phyloP scores from a whole-genome alignment of 1,140 invertebrate genomes.

The Scaptomyza montana region DNA sequence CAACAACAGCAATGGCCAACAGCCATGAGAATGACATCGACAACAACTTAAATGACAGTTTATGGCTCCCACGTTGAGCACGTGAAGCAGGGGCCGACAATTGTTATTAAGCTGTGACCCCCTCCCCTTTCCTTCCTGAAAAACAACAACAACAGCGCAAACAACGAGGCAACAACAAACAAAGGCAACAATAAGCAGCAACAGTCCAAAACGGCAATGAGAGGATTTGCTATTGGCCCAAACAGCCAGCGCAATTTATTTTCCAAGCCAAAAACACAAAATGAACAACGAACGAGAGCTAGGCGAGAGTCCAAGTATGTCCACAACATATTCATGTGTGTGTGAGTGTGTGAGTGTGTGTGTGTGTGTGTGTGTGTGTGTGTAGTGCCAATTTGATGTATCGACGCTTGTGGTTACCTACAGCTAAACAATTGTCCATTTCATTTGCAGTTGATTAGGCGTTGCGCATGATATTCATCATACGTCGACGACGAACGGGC shows the following conservation, averaged over 20 bases:
- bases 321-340: conserved; percentile 32
- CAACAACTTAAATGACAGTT: conserved; percentile 82
- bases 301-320: conserved; percentile 28
- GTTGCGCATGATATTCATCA: conserved; percentile 70
- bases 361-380: conserved; percentile 42
- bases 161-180: conserved; percentile 23
- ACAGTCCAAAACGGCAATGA: conserved; percentile 70
- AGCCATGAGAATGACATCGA: conserved; percentile 71
- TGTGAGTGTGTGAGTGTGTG: conserved; percentile 47
- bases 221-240: conserved; percentile 77
- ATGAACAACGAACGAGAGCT: conserved; percentile 45
- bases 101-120: conserved; percentile 68
- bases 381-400: conserved; percentile 76
- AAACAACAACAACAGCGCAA: conserved; percentile 26
- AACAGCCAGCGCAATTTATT: conserved; percentile 77
- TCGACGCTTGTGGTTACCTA: conserved; percentile 74
- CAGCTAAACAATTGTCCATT: conserved; percentile 73
- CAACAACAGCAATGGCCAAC: conserved; percentile 11
- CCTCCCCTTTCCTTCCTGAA: neutral
- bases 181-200: conserved; percentile 28
- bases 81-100: conserved; percentile 59
- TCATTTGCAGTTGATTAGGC: conserved; percentile 81
- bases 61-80: conserved; percentile 78
- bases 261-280: conserved; percentile 68
- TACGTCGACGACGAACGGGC: conserved; percentile 58